Evolutionary conservation across 2,888 invertebrate species (phyloP).

Genomic region (Theretra japonica): DNA sequence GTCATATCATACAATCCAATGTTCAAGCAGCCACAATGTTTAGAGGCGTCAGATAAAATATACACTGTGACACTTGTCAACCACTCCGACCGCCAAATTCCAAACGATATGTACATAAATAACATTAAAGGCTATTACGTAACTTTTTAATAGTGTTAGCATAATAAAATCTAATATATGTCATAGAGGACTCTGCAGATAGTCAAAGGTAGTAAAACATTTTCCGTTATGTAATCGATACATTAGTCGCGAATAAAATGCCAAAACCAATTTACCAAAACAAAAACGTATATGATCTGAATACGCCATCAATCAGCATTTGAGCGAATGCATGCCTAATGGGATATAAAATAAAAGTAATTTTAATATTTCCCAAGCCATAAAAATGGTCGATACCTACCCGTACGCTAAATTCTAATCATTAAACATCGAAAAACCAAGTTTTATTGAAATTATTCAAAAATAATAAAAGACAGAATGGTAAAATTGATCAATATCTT

Average conservation of each 20-base stretch:
- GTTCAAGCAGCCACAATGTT: background rate
- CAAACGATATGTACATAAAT: slow-evolving; percentile 2
- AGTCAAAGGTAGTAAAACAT: background rate
- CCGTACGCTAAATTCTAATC: background rate
- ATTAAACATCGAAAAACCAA: slow-evolving; percentile 13
- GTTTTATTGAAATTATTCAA: slow-evolving; percentile 22
- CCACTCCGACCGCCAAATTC: background rate
- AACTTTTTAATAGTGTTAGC: background rate
- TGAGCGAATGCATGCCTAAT: slow-evolving; percentile 18
- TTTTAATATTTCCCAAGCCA: slow-evolving; percentile 19
- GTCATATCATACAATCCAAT: background rate
- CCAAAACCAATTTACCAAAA: slow-evolving; percentile 3
- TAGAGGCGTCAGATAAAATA: background rate
- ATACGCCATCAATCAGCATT: slow-evolving; percentile 14
- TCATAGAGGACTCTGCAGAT: background rate
- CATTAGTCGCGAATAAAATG: slow-evolving; percentile 3
- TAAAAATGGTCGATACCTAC: slow-evolving; percentile 9
- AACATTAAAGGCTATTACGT: background rate
- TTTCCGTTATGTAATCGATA: slow-evolving; percentile 3
- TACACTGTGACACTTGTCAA: background rate
- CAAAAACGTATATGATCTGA: slow-evolving; percentile 12
- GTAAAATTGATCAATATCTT: slow-evolving; percentile 25
- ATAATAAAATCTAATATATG: background rate
- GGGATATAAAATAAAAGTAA: slow-evolving; percentile 16
- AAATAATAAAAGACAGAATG: slow-evolving; percentile 17